Evolutionary conservation across 1,140 invertebrate species (phyloP).

Genomic region (Diprion similis): DNA sequence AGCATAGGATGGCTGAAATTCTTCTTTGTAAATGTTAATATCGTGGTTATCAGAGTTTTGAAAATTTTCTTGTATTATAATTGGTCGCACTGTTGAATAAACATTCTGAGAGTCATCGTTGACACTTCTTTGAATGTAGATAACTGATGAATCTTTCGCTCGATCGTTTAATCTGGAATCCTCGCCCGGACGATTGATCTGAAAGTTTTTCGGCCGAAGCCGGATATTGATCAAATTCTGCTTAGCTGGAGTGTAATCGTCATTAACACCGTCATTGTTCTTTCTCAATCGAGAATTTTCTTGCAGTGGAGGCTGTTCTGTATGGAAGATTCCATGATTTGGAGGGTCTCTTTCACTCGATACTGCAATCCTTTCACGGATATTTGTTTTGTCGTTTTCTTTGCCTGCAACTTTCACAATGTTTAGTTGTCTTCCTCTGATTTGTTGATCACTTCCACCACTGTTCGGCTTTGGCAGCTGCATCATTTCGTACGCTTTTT

Average conservation of each 20-base stretch:
- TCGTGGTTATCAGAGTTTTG: not conserved
- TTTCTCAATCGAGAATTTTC: not conserved
- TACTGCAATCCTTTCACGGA: not conserved
- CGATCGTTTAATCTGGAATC: not conserved
- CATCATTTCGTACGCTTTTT: conserved; percentile 54
- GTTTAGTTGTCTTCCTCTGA: not conserved
- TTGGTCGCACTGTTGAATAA: not conserved
- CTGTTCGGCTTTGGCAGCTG: conserved; percentile 35
- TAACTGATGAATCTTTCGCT: not conserved
- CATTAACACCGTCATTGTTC: not conserved
- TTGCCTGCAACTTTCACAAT: not conserved
- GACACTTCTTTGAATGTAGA: not conserved
- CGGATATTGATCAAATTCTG: not conserved
- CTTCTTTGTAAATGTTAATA: conserved; percentile 29
- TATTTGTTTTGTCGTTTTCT: not conserved
- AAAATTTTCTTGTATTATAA: not conserved
- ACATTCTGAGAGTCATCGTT: not conserved
- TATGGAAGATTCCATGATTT: not conserved
- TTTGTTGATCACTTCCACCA: conserved; percentile 19
- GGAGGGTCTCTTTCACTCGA: not conserved
- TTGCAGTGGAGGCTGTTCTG: not conserved
- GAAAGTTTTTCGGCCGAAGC: not conserved
- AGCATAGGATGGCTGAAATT: conserved; percentile 49
- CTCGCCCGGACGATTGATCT: not conserved
- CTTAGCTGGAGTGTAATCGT: not conserved